These are phyloP conservation scores for Mycalesis mineus DNA, from an alignment of 2,888 invertebrate species.

Conservation along the genomic window DNA sequence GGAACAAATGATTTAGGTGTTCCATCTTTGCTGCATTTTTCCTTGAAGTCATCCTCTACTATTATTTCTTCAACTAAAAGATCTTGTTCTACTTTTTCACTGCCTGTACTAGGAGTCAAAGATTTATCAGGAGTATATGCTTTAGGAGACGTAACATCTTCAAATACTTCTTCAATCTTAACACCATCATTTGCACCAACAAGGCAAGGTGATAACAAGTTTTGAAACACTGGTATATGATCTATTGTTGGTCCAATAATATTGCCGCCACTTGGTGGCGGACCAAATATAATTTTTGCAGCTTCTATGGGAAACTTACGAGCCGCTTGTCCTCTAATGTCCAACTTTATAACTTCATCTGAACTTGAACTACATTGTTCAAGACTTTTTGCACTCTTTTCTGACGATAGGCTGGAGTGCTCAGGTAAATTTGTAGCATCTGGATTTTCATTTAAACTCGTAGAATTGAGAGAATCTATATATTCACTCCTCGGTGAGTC, in stretches of 20 bases:
- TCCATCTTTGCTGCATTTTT: conserved; percentile 45
- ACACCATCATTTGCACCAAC: conserved; percentile 42
- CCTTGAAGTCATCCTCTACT: conserved; percentile 36
- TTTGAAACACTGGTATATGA: conserved; percentile 55
- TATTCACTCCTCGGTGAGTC: conserved; percentile 56
- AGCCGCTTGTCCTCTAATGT: conserved; percentile 65
- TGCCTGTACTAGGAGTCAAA: conserved; percentile 28
- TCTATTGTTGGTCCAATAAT: conserved; percentile 50
- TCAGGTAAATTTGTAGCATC: conserved; percentile 37
- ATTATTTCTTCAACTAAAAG: conserved; percentile 44
- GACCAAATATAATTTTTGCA: conserved; percentile 67
- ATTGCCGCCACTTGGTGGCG: conserved; percentile 61
- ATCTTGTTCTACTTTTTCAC: conserved; percentile 59
- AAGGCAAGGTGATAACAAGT: conserved; percentile 61
- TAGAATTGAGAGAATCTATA: conserved; percentile 57
- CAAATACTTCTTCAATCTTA: conserved; percentile 32
- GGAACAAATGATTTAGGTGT: conserved; percentile 59
- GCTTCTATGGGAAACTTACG: conserved; percentile 56
- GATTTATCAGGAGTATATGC: conserved; percentile 41
- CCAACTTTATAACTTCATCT: conserved; percentile 71
- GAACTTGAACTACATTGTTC: conserved; percentile 56
- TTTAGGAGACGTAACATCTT: conserved; percentile 27
- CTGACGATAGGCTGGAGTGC: conserved; percentile 35
- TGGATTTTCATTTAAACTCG: conserved; percentile 32
- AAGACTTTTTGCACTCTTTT: conserved; percentile 33